Evolutionary conservation across 2,113 vertebrate genomes (phyloP), one percentile per base, ranked within the genome.

Genomic region (Setophaga coronata): DNA sequence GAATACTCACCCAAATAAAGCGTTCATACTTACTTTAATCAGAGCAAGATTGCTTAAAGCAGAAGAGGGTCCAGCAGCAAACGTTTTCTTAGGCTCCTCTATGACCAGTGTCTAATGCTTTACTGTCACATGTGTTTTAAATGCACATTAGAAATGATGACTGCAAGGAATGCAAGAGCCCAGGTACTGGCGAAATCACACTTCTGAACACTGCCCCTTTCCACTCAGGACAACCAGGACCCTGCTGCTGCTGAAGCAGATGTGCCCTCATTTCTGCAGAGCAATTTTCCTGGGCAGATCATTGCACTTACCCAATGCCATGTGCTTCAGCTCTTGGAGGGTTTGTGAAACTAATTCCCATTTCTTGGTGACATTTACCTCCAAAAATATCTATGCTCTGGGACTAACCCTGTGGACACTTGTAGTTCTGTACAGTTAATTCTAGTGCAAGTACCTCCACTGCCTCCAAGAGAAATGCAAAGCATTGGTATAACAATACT

Each of bases 401-500:
- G 10, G 33, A 9, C 64, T 14, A 58, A 43, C 21, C 56, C 51
- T 47, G 47, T 67, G 81, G 57, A 43, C 24, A 16, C 50, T 38
- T 53, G 62, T 42, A 43, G 36, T 7, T 70, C 25, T 6, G 34
- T 80, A 66, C 82, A 77, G 71, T 61, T 54, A 70, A 57, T 74
- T 69, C n/a, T 26, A 67, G 58, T 0, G 0, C 58, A n/a, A 82
- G 40, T 42, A 72, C 51, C 74, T 69, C 56, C 65, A 54, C 60
- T 87, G 81, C 38, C 38, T 95, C 47, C 81, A 38, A 50, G 91
- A 89, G 77, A 85, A 74, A 69, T 60, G 78, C 57, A 85, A 85
- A 91, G 54, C 74, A 18, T 6, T 15, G 5, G 33, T 70, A 10
- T 47, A 82, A 88, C 78, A 93, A 73, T 88, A 80, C 93, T 91